Evolutionary conservation across 1,140 invertebrate species (phyloP).

Genomic region (Mactra quadrangularis): DNA sequence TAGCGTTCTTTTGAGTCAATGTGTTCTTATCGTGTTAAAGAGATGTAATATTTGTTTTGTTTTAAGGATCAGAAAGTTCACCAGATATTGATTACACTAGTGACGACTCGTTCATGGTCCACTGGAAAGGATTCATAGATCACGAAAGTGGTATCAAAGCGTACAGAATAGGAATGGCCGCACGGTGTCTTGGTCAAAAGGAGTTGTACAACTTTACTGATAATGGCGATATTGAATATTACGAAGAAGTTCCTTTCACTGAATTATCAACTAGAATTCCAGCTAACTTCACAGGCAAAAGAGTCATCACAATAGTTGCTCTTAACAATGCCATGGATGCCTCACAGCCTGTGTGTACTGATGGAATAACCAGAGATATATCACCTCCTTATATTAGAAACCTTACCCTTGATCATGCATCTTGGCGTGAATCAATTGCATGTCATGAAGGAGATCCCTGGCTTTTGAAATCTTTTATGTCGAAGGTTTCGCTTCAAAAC

Average conservation of each 20-base stretch:
- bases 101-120: conserved; percentile 17
- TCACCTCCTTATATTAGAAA: conserved; percentile 32
- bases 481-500: conserved; percentile 24
- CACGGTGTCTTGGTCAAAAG: conserved; percentile 36
- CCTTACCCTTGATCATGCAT: conserved; percentile 38
- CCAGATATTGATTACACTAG: conserved; percentile 68
- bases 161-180: conserved; percentile 52
- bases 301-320: conserved; percentile 53
- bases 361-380: conserved; percentile 62
- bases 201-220: conserved; percentile 30
- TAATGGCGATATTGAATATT: neutral
- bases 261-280: neutral
- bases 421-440: conserved; percentile 13
- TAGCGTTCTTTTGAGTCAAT: too few relatives aligned
- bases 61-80: too few relatives aligned
- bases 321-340: conserved; percentile 65
- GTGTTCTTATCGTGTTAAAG: too few relatives aligned
- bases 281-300: conserved; percentile 28
- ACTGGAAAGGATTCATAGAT: conserved; percentile 69
- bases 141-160: conserved; percentile 67
- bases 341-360: conserved; percentile 60
- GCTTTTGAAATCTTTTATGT: conserved; percentile 60
- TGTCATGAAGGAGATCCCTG: conserved; percentile 57
- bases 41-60: too few relatives aligned
- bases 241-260: neutral